These are phyloP conservation scores for Semnornis frantzii DNA, from an alignment of 2,113 vertebrate genomes.

Conservation along the genomic window DNA sequence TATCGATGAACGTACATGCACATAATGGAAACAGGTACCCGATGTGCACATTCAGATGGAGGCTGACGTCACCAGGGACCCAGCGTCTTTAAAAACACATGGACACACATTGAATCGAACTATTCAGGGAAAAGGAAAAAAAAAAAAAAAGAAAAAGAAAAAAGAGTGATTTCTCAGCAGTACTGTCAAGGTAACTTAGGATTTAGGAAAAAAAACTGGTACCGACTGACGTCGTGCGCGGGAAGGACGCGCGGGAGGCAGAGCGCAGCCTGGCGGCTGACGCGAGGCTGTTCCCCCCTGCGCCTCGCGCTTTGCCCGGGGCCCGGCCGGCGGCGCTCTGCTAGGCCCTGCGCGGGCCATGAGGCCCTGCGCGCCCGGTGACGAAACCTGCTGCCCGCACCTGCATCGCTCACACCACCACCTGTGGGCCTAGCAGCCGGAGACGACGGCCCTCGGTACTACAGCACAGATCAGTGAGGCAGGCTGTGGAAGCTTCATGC, in stretches of 20 bases:
- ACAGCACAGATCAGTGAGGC: no score
- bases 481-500: rapidly evolving
- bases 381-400: background rate
- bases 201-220: background rate
- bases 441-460: rapidly evolving
- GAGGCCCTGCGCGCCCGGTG: rapidly evolving
- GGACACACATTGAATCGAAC: background rate
- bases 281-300: no score
- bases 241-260: rapidly evolving
- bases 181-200: background rate
- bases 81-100: background rate
- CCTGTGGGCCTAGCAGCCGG: rapidly evolving
- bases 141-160: background rate
- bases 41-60: background rate
- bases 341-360: background rate
- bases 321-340: background rate
- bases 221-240: background rate
- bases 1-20: background rate
- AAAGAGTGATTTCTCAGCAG: background rate
- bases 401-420: no score
- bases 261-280: background rate
- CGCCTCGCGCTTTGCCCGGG: no score
- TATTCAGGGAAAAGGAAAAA: background rate
- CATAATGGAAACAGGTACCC: background rate
- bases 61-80: background rate